phyloP scores from a whole-genome alignment of 53 echinoderm and acorn worm genomes.

The Echinarachnius parma region DNA sequence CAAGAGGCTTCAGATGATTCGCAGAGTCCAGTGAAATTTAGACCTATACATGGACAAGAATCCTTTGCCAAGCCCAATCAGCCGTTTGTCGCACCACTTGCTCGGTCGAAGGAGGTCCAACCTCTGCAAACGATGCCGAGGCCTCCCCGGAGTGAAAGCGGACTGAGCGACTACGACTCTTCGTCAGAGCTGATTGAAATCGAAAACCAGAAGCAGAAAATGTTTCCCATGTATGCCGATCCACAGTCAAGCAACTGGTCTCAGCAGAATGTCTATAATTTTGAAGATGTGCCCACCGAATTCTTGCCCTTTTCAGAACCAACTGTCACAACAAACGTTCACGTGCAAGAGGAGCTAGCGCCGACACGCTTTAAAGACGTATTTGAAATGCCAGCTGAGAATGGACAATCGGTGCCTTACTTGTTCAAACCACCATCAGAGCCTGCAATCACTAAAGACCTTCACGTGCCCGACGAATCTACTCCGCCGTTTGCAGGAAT shows the following conservation, averaged over 20 bases:
- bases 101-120: neutral
- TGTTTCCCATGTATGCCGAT: neutral
- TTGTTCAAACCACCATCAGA: neutral
- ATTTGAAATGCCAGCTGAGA: neutral
- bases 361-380: constrained; percentile 1
- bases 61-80: neutral
- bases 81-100: constrained; percentile 1
- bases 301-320: constrained; percentile 8
- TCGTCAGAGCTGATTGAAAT: constrained; percentile 30
- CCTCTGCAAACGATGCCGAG: too few relatives aligned
- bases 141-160: too few relatives aligned
- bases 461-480: constrained; percentile 3
- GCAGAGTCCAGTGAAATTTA: constrained; percentile 5
- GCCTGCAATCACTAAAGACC: constrained; percentile 11
- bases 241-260: neutral
- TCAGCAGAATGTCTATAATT: neutral
- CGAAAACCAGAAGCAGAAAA: constrained; percentile 18
- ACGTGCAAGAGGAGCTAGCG: neutral
- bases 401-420: neutral
- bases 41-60: constrained; percentile 18
- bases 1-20: neutral
- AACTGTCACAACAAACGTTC: neutral
- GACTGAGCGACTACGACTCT: constrained; percentile 23
- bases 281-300: neutral
- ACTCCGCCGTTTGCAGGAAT: constrained; percentile 1